Evolutionary conservation across 2,113 vertebrate species (phyloP).

Genomic region (Pterophyllum scalare): DNA sequence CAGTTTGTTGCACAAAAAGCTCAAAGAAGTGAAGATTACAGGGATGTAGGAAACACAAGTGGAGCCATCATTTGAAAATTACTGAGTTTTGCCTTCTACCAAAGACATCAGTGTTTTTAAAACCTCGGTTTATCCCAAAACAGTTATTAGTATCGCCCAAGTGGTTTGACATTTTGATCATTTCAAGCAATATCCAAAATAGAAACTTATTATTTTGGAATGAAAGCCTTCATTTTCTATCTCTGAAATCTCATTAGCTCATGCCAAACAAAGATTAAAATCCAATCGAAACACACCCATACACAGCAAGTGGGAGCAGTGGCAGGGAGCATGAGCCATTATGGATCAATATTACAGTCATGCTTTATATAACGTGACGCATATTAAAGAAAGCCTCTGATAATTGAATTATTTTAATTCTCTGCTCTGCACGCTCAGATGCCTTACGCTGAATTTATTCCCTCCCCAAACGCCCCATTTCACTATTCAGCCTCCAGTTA

Average conservation of each 20-base stretch:
- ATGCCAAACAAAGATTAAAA: slow-evolving; percentile 55
- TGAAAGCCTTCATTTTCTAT: slow-evolving; percentile 42
- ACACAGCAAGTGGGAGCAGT: slow-evolving; percentile 3
- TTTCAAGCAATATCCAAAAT: slow-evolving; percentile 10
- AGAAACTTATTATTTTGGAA: slow-evolving; percentile 38
- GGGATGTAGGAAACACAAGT: neutral
- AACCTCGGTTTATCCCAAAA: neutral
- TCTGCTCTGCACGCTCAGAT: slow-evolving; percentile 26
- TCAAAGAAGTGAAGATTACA: neutral
- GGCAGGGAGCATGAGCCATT: slow-evolving; percentile 37
- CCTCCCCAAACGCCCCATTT: slow-evolving; percentile 39
- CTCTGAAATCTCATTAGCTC: slow-evolving; percentile 59
- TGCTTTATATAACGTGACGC: slow-evolving; percentile 62
- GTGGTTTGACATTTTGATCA: slow-evolving; percentile 2
- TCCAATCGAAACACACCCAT: slow-evolving; percentile 44
- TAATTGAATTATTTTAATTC: slow-evolving; percentile 69
- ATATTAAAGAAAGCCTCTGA: slow-evolving; percentile 61
- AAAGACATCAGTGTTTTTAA: slow-evolving; percentile 8
- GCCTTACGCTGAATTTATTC: slow-evolving; percentile 47
- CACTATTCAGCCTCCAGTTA: slow-evolving; percentile 52
- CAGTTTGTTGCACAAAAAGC: slow-evolving; percentile 2
- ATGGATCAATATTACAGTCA: slow-evolving; percentile 65
- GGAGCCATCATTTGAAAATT: neutral
- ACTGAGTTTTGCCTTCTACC: neutral
- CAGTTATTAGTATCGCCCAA: neutral